These are phyloP conservation scores for Sacculina carcini DNA, from an alignment of 2,888 invertebrate genomes.

Conservation along the genomic window DNA sequence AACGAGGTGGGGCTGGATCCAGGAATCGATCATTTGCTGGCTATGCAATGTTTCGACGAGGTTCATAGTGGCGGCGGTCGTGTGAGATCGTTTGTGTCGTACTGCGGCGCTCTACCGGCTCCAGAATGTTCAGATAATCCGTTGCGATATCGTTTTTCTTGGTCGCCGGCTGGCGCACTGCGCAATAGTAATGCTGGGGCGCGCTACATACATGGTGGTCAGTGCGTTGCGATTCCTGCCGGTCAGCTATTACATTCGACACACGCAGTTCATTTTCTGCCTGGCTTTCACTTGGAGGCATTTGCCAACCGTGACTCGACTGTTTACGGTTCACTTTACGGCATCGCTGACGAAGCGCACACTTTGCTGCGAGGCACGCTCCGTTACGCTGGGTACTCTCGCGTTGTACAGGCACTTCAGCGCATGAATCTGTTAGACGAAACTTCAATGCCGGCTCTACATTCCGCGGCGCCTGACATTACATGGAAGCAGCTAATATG, in stretches of 20 bases:
- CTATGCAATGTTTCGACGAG: constrained; percentile 87
- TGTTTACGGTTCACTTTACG: constrained; percentile 59
- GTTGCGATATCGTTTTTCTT: constrained; percentile 72
- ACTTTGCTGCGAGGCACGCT: constrained; percentile 83
- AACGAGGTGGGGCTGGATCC: constrained; percentile 96
- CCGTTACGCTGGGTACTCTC: constrained; percentile 42
- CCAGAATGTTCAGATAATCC: constrained; percentile 86
- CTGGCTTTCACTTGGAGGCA: constrained; percentile 86
- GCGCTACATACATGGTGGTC: constrained; percentile 49
- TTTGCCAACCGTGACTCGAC: constrained; percentile 92
- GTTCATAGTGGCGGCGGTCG: constrained; percentile 40
- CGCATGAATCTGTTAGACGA: constrained; percentile 63
- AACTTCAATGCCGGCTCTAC: constrained; percentile 62
- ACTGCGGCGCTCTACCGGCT: constrained; percentile 84
- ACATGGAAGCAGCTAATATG: constrained; percentile 79
- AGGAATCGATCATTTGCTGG: constrained; percentile 90
- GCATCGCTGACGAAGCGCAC: constrained; percentile 41
- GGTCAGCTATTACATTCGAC: constrained; percentile 64
- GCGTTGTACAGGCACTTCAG: constrained; percentile 63
- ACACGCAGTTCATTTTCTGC: constrained; percentile 58
- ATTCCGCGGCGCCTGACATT: constrained; percentile 78
- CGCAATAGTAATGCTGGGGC: constrained; percentile 52
- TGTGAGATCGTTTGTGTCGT: constrained; percentile 81
- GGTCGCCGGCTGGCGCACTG: constrained; percentile 84
- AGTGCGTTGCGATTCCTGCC: constrained; percentile 62